phyloP scores from a whole-genome alignment of 1,140 invertebrate genomes.

The Spodoptera frugiperda region DNA sequence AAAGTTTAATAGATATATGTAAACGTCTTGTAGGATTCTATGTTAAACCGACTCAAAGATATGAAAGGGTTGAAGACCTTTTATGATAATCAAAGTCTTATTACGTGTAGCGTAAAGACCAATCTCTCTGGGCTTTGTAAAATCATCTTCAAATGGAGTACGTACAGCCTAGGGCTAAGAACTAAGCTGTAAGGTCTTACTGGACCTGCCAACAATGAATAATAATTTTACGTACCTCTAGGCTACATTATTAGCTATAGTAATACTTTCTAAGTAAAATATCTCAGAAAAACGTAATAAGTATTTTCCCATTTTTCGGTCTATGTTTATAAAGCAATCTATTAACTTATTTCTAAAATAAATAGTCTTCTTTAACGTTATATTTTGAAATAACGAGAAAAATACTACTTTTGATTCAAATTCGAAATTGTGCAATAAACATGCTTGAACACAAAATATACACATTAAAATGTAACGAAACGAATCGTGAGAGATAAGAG shows the following conservation, averaged over 20 bases:
- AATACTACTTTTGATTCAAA: not conserved
- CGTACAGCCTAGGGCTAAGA: not conserved
- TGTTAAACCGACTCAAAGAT: conserved; percentile 6
- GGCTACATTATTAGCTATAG: too few species aligned
- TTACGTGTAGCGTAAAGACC: not conserved
- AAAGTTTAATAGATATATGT: conserved; percentile 1
- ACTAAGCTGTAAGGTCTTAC: not conserved
- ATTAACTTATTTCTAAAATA: too few species aligned
- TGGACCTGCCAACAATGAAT: not conserved
- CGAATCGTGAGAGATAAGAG: conserved; percentile 43
- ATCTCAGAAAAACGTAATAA: too few species aligned
- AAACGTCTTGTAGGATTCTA: not conserved
- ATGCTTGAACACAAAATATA: conserved; percentile 21
- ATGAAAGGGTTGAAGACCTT: conserved; percentile 5
- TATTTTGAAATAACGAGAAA: too few species aligned
- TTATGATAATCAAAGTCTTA: not conserved
- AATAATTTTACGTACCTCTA: too few species aligned
- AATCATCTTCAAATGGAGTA: not conserved
- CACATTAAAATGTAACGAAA: conserved; percentile 42
- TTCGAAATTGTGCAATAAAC: conserved; percentile 14
- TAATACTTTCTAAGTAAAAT: too few species aligned
- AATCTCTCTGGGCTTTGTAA: not conserved
- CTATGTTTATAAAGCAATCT: too few species aligned
- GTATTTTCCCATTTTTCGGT: too few species aligned
- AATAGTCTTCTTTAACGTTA: too few species aligned